Conservation (phyloP, 2,888 invertebrate genomes). For the Philaethria dido region DNA sequence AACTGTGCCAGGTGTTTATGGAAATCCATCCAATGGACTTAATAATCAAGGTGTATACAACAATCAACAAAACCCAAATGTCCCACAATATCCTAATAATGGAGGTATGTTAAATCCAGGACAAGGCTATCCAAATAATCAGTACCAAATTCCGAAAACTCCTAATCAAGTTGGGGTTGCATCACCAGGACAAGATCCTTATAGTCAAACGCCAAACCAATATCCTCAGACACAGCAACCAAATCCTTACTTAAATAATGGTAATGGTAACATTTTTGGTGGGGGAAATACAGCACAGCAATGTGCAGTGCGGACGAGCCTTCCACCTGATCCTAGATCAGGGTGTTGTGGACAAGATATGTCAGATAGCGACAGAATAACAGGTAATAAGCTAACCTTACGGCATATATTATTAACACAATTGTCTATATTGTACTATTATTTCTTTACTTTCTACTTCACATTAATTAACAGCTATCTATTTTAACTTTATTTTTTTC, state of each 20-base stretch:
- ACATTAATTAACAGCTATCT: background rate
- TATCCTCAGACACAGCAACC: constrained; percentile 37
- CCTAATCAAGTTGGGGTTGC: constrained; percentile 5
- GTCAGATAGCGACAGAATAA: constrained; percentile 60
- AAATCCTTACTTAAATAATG: constrained; percentile 35
- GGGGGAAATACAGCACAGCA: constrained; percentile 48
- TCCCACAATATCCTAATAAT: constrained; percentile 5
- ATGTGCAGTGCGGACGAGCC: constrained; percentile 58
- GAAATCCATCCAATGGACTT: constrained; percentile 25
- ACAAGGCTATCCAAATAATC: constrained; percentile 28
- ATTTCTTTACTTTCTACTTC: background rate
- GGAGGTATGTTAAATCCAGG: background rate
- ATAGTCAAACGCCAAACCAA: constrained; percentile 25
- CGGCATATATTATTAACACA: background rate
- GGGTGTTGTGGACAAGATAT: constrained; percentile 72
- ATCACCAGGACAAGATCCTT: constrained; percentile 14
- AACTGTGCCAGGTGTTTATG: constrained; percentile 16
- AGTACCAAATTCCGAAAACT: constrained; percentile 16
- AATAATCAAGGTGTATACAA: constrained; percentile 19
- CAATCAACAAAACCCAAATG: constrained; percentile 16
- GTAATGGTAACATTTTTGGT: constrained; percentile 32
- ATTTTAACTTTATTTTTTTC: background rate
- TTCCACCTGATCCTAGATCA: constrained; percentile 62
- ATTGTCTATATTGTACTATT: background rate
- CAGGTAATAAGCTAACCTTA: constrained; percentile 54